Conservation (phyloP, 1,140 invertebrate genomes). For the Drepana arcuata region DNA sequence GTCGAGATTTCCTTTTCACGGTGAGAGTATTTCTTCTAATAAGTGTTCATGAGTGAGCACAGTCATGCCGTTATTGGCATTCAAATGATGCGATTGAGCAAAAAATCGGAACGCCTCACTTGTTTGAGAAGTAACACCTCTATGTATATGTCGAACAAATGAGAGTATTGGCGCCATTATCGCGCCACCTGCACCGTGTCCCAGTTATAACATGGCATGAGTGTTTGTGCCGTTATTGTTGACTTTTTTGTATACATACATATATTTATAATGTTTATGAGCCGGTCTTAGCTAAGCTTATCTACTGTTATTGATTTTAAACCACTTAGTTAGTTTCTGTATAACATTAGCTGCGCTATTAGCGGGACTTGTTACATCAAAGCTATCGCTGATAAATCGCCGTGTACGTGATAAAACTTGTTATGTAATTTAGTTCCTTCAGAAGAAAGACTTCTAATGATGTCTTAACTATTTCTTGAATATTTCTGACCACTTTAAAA, state of each 20-base stretch:
- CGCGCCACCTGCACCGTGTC: slow-evolving; percentile 29
- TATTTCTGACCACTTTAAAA: too few relatives aligned
- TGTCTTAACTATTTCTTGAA: too few relatives aligned
- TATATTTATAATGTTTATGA: too few relatives aligned
- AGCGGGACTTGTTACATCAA: too few relatives aligned
- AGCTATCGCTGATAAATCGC: too few relatives aligned
- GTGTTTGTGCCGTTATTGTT: slow-evolving; percentile 23
- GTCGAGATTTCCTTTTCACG: slow-evolving; percentile 32
- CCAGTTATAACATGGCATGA: slow-evolving; percentile 18
- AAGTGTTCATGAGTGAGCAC: slow-evolving; percentile 29
- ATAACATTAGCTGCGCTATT: too few relatives aligned
- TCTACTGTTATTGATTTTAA: too few relatives aligned
- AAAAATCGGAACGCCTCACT: slow-evolving; percentile 31
- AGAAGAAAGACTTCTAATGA: too few relatives aligned
- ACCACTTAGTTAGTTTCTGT: too few relatives aligned
- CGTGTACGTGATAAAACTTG: too few relatives aligned
- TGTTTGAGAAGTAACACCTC: slow-evolving; percentile 26
- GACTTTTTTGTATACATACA: slow-evolving; percentile 16
- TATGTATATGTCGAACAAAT: slow-evolving; percentile 35
- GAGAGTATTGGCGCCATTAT: slow-evolving; percentile 32
- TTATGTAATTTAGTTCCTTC: too few relatives aligned
- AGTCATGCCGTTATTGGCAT: slow-evolving; percentile 36
- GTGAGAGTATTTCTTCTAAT: slow-evolving; percentile 36
- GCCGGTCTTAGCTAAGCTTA: too few relatives aligned
- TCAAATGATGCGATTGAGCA: slow-evolving; percentile 36